Evolutionary conservation across 1,140 invertebrate genomes (phyloP).

Genomic region (Leptoteleia sp.): DNA sequence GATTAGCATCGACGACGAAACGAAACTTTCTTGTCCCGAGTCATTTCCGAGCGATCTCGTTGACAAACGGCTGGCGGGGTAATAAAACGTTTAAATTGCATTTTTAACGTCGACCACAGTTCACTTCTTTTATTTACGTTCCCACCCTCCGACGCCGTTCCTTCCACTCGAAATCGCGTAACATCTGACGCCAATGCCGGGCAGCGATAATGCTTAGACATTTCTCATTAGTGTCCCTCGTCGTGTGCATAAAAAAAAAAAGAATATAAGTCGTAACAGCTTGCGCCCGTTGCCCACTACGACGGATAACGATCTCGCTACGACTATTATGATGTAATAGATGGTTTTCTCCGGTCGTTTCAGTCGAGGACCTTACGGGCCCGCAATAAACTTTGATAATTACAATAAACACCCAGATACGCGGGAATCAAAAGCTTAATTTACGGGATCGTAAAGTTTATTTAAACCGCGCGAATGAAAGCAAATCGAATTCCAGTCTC

Average conservation of each 20-base stretch:
- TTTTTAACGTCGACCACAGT: not conserved
- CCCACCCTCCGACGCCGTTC: not conserved
- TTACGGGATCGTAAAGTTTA: constrained; percentile 24
- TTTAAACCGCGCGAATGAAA: constrained; percentile 3
- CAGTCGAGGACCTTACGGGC: constrained; percentile 32
- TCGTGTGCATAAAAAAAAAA: constrained; percentile 31
- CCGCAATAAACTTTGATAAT: constrained; percentile 46
- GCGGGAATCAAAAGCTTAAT: constrained; percentile 25
- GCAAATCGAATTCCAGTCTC: constrained; percentile 2
- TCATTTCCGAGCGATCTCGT: too few species aligned
- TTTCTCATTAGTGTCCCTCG: constrained; percentile 58
- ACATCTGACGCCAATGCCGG: constrained; percentile 48
- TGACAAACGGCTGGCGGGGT: too few species aligned
- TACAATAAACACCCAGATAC: constrained; percentile 45
- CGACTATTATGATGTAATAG: constrained; percentile 63
- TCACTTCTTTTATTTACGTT: too few species aligned
- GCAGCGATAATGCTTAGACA: constrained; percentile 47
- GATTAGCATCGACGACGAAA: too few species aligned
- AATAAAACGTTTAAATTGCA: too few species aligned
- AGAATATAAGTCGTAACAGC: constrained; percentile 50
- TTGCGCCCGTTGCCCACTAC: constrained; percentile 53
- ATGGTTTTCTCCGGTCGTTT: constrained; percentile 56
- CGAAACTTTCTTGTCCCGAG: too few species aligned
- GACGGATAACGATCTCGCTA: constrained; percentile 57
- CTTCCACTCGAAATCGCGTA: not conserved